Evolutionary conservation across 2,113 vertebrate genomes (phyloP), one percentile per base, ranked within the genome.

Genomic region (Coregonus clupeaformis): DNA sequence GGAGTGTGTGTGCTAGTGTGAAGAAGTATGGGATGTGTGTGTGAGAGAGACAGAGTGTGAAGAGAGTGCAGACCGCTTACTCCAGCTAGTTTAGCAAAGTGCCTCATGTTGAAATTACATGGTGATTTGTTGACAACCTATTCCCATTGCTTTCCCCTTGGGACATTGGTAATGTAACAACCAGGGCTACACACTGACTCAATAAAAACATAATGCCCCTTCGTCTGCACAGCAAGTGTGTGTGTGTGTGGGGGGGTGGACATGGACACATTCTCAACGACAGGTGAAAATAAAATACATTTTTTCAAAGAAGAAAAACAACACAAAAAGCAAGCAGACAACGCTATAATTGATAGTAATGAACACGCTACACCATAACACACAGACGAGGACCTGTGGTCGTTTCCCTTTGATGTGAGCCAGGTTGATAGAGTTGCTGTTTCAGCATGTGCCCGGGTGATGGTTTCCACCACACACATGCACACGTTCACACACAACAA

Each of bases 61-160:
- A 7, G 77, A 71, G 64, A 27, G 73, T 4, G 25, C 22, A 29
- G 5, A 62, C 60, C 60, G 75, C 82, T 84, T 78, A 80, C 59
- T 77, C 80, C 77, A 64, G 78, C 76, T 69, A 76, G 74, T 84
- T 85, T 78, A 72, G 75, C 69, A 77, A 83, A 88, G 74, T 71
- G 77, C 75, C 76, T 69, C 29, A 49, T 45, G 72, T 52, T 83
- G 77, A 86, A 87, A 86, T 79, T 74, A 71, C 47, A 76, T 63
- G 65, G 75, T 78, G 69, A 78, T 79, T 83, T 82, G 78, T 89
- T 85, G 79, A 82, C 75, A 82, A 76, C 42, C 76, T 42, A 77
- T 81, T 84, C 87, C 69, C 69, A 82, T 81, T 76, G 81, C 89
- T 78, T 55, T 77, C 55, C 80, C 80, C 75, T 65, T 70, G 62